Evolutionary conservation across 1,140 invertebrate genomes (phyloP), one percentile per base, ranked within the genome.

Genomic region (Telenomus remus): DNA sequence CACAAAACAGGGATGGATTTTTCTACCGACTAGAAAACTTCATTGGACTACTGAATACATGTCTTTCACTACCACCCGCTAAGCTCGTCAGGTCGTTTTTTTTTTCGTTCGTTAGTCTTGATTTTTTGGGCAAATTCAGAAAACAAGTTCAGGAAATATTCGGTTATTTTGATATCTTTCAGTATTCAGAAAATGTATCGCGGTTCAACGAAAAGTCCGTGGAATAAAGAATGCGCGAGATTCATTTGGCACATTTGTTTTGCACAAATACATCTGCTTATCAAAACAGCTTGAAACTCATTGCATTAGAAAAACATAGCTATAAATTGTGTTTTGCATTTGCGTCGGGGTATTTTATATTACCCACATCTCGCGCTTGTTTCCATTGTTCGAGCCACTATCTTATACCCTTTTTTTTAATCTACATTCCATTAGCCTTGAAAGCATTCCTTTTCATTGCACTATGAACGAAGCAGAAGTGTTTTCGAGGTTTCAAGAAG

Each of bases 341-440:
- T 37, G 15, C 60, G 48, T 44, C 60, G 56, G 39, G 34, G 42
- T 16, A 15, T 50, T 57, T 50, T 19, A 50, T 56, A 56, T 71
- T 43, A 46, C 13, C 55, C 50, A 48, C 70, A 53, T 65, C 15
- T 34, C 37, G 61, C 44, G 61, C 44, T 65, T 55, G 47, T 73
- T 73, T 73, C 57, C 55, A 48, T 65, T 47, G 48, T 59, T 65
- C 46, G 46, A 57, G 68, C 68, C 33, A 44, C 27, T 46, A 33
- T 63, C 57, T 70, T 56, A 48, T 70, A 51, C 27, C n/a, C n/a
- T 27, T 27, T 55, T 56, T 46, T 73, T 73, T 65, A 63, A 77
- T 77, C 68, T 72, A 57, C 74, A 72, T 77, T 72, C 74, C 63
- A 77, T 77, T 77, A 77, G 57, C 61, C 59, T 27, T 59, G 43